A percentile compares a stretch with the other conserved stretches of the same genome.
These are phyloP conservation scores for Salvator merianae DNA, from an alignment of 2,113 vertebrate genomes.

Conservation along the genomic window DNA sequence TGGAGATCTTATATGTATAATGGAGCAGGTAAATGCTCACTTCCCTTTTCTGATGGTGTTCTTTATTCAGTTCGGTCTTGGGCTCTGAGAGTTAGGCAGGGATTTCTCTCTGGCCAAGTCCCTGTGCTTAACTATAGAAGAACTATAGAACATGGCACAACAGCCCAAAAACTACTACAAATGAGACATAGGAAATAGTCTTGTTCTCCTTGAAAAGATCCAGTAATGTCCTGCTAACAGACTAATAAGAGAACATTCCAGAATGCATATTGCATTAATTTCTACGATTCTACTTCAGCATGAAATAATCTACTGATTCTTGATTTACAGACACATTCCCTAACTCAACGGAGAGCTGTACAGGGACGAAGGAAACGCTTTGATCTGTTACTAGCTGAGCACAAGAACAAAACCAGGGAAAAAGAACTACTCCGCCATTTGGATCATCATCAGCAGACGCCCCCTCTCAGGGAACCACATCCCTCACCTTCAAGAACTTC, in stretches of 20 bases:
- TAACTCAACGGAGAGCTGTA: slow-evolving; percentile 98
- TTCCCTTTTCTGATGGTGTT: neutral
- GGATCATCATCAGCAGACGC: slow-evolving; percentile 88
- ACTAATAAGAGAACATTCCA: neutral
- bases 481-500: slow-evolving; percentile 84
- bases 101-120: neutral
- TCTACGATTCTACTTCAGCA: slow-evolving; percentile 13
- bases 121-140: no score
- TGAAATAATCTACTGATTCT: slow-evolving; percentile 46
- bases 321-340: slow-evolving; percentile 95
- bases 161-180: no score
- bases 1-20: neutral
- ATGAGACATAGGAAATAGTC: no score
- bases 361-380: slow-evolving; percentile 97
- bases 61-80: neutral
- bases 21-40: no score
- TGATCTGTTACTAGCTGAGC: slow-evolving; percentile 94
- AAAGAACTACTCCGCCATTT: slow-evolving; percentile 89
- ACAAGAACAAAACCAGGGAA: slow-evolving; percentile 96
- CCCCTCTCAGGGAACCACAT: slow-evolving; percentile 98
- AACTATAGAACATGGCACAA: no score
- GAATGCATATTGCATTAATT: slow-evolving; percentile 2
- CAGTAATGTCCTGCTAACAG: neutral
- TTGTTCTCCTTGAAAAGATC: neutral
- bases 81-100: neutral